Evolutionary conservation across 37 sponge, comb jelly and placozoan species (phyloP).

Genomic region (Dysidea cf. avara): DNA sequence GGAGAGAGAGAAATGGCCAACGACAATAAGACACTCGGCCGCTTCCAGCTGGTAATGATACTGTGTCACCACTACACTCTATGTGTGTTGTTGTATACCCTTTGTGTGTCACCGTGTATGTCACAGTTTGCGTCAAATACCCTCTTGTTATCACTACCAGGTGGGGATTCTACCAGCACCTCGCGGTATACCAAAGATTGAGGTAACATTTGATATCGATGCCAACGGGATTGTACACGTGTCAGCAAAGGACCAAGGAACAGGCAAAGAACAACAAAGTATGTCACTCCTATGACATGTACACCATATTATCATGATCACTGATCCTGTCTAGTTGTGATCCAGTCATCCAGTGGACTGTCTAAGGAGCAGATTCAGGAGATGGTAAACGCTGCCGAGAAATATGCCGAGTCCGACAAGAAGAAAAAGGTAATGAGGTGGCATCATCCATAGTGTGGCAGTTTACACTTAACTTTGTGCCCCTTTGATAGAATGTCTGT

Average conservation of each 20-base stretch:
- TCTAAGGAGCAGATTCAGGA: conserved; percentile 95
- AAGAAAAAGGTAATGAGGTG: too few relatives aligned
- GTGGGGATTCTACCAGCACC: conserved; percentile 98
- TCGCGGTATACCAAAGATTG: conserved; percentile 95
- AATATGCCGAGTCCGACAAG: conserved; percentile 90
- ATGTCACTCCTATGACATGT: conserved; percentile 42
- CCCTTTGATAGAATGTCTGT: conserved; percentile 89
- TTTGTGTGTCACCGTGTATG: too few relatives aligned
- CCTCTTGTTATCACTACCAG: conserved; percentile 6
- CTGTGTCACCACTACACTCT: too few relatives aligned
- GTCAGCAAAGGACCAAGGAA: conserved; percentile 94
- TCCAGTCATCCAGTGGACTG: conserved; percentile 95
- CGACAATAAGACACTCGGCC: conserved; percentile 95
- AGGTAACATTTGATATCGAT: conserved; percentile 98
- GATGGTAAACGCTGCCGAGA: conserved; percentile 97
- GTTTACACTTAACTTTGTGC: too few relatives aligned
- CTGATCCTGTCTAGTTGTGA: conserved; percentile 68
- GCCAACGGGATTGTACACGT: conserved; percentile 99
- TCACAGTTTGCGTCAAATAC: too few relatives aligned
- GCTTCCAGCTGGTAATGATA: conserved; percentile 97
- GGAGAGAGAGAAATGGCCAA: conserved; percentile 98
- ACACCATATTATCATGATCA: neutral
- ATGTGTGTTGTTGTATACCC: too few relatives aligned
- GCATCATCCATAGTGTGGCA: too few relatives aligned
- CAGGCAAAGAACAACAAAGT: conserved; percentile 98